A percentile compares a stretch with the other conserved stretches of the same genome.
Conservation (phyloP, 2,113 vertebrate genomes). For the Chitala chitala region DNA sequence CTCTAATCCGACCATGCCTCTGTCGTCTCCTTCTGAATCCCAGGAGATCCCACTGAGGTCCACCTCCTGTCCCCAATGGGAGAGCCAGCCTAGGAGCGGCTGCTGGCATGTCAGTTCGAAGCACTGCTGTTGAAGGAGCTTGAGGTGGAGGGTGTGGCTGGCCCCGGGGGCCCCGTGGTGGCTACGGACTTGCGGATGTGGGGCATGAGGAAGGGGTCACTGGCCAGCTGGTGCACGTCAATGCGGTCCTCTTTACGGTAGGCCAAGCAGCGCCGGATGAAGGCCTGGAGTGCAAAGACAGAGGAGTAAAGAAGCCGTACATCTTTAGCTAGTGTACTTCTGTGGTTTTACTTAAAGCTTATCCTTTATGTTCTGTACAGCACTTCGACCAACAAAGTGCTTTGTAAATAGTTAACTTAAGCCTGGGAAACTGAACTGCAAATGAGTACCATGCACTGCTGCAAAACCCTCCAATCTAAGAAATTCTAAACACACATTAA, state of each 20-base stretch:
- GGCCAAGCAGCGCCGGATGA: slow-evolving; percentile 87
- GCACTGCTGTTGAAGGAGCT: slow-evolving; percentile 82
- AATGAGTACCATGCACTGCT: too few relatives aligned
- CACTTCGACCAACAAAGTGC: too few relatives aligned
- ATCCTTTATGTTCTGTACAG: too few relatives aligned
- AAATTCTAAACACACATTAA: too few relatives aligned
- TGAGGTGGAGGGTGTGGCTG: slow-evolving; percentile 79
- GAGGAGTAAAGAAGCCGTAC: background rate
- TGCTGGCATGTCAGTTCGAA: slow-evolving; percentile 69
- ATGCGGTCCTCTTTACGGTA: slow-evolving; percentile 92
- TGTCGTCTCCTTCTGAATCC: background rate
- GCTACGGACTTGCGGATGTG: slow-evolving; percentile 85
- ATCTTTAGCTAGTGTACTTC: too few relatives aligned
- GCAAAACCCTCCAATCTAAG: too few relatives aligned
- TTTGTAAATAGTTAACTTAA: too few relatives aligned
- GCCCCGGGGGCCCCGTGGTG: slow-evolving; percentile 68
- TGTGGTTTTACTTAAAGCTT: too few relatives aligned
- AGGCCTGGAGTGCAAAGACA: slow-evolving; percentile 61
- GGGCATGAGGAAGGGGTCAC: slow-evolving; percentile 87
- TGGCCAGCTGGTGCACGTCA: slow-evolving; percentile 85
- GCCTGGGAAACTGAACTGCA: too few relatives aligned
- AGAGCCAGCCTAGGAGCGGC: slow-evolving; percentile 24
- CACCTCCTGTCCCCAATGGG: slow-evolving; percentile 23
- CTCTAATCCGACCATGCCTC: too few relatives aligned
- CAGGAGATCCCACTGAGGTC: background rate